These are phyloP conservation scores for Odontocerum albicorne DNA, from an alignment of 2,888 invertebrate species.

Conservation along the genomic window DNA sequence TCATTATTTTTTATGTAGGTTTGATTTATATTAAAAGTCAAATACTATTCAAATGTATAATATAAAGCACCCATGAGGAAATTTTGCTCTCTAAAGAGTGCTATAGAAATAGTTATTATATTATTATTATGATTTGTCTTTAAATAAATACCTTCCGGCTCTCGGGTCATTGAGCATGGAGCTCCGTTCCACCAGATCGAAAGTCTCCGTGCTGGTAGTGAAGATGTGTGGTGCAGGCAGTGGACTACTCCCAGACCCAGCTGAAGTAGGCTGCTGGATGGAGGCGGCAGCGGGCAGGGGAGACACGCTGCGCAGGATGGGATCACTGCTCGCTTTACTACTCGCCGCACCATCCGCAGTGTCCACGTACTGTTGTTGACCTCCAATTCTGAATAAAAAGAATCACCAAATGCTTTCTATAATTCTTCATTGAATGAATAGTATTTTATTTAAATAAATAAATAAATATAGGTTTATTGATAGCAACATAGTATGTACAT, in stretches of 20 bases:
- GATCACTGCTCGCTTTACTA: slow-evolving; percentile 43
- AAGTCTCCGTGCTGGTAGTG: slow-evolving; percentile 43
- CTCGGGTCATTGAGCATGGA: slow-evolving; percentile 67
- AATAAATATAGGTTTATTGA: too few relatives aligned
- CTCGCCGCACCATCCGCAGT: slow-evolving; percentile 52
- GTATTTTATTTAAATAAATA: too few relatives aligned
- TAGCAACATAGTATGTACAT: too few relatives aligned
- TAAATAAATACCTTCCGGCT: slow-evolving; percentile 55
- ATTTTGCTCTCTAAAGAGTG: too few relatives aligned
- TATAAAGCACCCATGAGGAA: too few relatives aligned
- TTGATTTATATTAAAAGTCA: not conserved
- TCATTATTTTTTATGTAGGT: too few relatives aligned
- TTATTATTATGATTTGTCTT: too few relatives aligned
- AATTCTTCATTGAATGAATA: too few relatives aligned
- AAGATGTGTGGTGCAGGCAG: not conserved
- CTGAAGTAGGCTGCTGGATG: slow-evolving; percentile 20
- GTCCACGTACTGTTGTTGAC: slow-evolving; percentile 39
- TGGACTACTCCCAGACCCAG: too few relatives aligned
- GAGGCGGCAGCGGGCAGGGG: slow-evolving; percentile 3
- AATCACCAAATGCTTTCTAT: not conserved
- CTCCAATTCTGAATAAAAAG: slow-evolving; percentile 17
- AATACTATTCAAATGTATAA: not conserved
- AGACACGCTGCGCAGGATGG: slow-evolving; percentile 39
- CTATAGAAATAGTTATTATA: too few relatives aligned
- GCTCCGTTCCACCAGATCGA: slow-evolving; percentile 69